Conservation (phyloP, 2,888 invertebrate species). For the Tenthredo amoena region DNA sequence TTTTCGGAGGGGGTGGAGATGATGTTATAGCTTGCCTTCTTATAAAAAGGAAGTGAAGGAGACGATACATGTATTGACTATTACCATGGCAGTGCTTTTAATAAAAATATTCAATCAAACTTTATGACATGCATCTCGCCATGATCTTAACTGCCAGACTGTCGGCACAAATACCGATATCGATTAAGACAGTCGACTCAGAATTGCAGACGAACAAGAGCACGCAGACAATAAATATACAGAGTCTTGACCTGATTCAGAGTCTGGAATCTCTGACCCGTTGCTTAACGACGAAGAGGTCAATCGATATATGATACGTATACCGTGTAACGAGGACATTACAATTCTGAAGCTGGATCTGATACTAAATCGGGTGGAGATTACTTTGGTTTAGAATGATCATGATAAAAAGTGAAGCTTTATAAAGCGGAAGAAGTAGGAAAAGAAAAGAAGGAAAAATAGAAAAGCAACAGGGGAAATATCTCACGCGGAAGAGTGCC, state of each 20-base stretch:
- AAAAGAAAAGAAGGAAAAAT: background rate
- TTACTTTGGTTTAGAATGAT: background rate
- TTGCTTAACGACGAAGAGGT: background rate
- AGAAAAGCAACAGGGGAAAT: background rate
- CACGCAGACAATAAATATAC: background rate
- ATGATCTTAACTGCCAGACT: background rate
- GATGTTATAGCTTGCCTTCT: no score
- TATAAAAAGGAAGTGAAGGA: no score
- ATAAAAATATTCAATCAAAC: background rate
- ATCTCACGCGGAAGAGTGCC: conserved; percentile 8
- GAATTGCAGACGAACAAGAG: background rate
- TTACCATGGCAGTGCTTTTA: background rate
- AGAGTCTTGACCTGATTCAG: background rate
- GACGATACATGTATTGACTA: no score
- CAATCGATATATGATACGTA: background rate
- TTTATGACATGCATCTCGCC: background rate
- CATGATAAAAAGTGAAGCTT: background rate
- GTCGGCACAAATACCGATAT: background rate
- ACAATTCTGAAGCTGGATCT: background rate
- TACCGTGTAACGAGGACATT: background rate
- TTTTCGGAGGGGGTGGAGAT: no score
- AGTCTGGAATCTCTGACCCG: conserved; percentile 9
- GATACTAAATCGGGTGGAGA: background rate
- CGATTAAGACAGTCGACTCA: background rate
- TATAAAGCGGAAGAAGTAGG: background rate